Percentiles rank a stretch among this genome's conserved stretches.
Evolutionary conservation across 2,797 vertebrate genomes (phyloP).

Genomic region (Nyctalus aviator): DNA sequence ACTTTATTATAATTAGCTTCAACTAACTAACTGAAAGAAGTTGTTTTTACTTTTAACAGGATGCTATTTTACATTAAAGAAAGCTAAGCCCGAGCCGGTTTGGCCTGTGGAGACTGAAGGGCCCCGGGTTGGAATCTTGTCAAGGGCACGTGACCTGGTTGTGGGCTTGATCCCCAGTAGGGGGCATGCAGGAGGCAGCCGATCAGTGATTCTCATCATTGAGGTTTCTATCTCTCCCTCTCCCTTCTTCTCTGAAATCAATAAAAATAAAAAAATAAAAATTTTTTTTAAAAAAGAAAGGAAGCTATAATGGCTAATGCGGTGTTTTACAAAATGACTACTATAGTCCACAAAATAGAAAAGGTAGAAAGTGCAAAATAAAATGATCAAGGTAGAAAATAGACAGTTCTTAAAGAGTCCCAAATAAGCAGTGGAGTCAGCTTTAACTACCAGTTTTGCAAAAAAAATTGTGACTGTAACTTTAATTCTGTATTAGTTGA

Average conservation of each 20-base stretch:
- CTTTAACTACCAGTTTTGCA: conserved; percentile 62
- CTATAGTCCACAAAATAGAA: neutral
- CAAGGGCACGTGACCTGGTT: too few species aligned
- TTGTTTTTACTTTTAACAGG: conserved; percentile 42
- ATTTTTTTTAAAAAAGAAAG: neutral
- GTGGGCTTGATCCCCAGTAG: too few species aligned
- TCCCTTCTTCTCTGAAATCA: too few species aligned
- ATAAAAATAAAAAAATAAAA: too few species aligned
- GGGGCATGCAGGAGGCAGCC: too few species aligned
- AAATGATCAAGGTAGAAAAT: conserved; percentile 30
- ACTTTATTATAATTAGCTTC: conserved; percentile 65
- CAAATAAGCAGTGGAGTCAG: neutral
- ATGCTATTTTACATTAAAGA: conserved; percentile 24
- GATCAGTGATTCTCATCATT: too few species aligned
- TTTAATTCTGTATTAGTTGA: neutral
- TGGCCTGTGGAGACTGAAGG: too few species aligned
- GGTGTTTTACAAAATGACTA: conserved; percentile 44
- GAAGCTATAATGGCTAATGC: conserved; percentile 21
- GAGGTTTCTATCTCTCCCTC: too few species aligned
- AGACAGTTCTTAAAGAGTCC: neutral
- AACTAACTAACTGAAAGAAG: conserved; percentile 53
- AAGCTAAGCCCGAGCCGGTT: neutral
- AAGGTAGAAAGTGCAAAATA: conserved; percentile 31
- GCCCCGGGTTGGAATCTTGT: too few species aligned
- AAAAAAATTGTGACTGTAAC: conserved; percentile 34